Conservation (phyloP, 2,888 invertebrate genomes). For the Eupithecia exiguata region DNA sequence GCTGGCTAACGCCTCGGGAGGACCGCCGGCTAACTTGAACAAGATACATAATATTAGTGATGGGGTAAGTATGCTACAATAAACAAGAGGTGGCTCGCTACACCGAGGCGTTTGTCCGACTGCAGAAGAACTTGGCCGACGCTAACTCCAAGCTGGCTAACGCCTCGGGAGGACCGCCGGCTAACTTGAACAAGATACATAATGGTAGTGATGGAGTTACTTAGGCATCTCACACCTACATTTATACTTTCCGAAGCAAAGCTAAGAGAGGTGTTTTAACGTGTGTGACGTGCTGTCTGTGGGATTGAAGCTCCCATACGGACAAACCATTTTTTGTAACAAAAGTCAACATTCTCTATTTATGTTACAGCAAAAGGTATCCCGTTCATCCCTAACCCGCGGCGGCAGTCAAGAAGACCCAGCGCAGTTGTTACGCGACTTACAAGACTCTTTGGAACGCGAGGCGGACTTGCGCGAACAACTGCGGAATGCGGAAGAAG, state of each 20-base stretch:
- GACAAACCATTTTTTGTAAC: too few species aligned
- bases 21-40: slow-evolving; percentile 77
- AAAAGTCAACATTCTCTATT: background rate
- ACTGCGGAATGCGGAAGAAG: slow-evolving; percentile 95
- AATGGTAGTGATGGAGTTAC: slow-evolving; percentile 79
- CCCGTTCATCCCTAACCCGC: slow-evolving; percentile 88
- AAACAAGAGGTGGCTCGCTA: slow-evolving; percentile 92
- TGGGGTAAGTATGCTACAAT: slow-evolving; percentile 66
- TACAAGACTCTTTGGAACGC: slow-evolving; percentile 95
- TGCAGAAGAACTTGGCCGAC: slow-evolving; percentile 89
- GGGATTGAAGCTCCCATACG: too few species aligned
- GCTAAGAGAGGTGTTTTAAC: too few species aligned
- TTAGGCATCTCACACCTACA: too few species aligned
- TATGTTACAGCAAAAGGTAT: slow-evolving; percentile 83
- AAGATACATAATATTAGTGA: slow-evolving; percentile 85
- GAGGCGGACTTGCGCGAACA: slow-evolving; percentile 97
- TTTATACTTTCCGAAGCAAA: too few species aligned
- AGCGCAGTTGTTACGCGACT: slow-evolving; percentile 91
- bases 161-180: slow-evolving; percentile 66
- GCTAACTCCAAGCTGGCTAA: slow-evolving; percentile 84
- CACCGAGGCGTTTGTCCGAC: slow-evolving; percentile 87
- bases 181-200: slow-evolving; percentile 83
- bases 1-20: slow-evolving; percentile 71
- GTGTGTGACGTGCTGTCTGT: too few species aligned
- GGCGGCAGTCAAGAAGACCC: slow-evolving; percentile 93